Evolutionary conservation across 2,888 invertebrate genomes (phyloP), one percentile per base, ranked within the genome.

Genomic region (Unio delphinus): DNA sequence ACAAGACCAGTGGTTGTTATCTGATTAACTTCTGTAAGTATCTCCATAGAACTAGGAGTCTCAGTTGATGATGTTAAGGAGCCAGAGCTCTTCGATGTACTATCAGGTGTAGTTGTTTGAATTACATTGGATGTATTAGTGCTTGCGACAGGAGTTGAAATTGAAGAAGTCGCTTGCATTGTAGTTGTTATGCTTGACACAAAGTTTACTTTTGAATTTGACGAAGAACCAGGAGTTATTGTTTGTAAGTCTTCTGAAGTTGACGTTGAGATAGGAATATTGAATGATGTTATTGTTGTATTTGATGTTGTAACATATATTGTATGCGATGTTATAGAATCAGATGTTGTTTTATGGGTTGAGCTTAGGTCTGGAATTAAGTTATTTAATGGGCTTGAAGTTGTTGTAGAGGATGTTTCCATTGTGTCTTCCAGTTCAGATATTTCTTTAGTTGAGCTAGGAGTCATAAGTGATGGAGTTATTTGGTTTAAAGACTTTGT

Each of bases 21-120:
- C 26, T 61, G 11, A 8, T 60, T 66, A 34, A 56, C 20, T 61
- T 64, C 26, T 56, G 64, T 45, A 5, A 18, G 55, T 55, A 61
- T 18, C 55, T 65, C 34, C n/a, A 63, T 59, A n/a, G 55, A 28
- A 26, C 56, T 62, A 26, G 65, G 28, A 4, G 66, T 65, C 6
- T 64, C 62, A 55, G 34, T 6, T 54, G 65, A 28, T 70, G 59
- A 20, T 64, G 30, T 34, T 23, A 34, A 54, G 34, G 45, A 45
- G 45, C 11, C 11, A 45, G 45, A 45, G 45, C 15, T 45, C 3
- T 3, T 45, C 2, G 45, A 15, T 45, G 45, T 45, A 11, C 45
- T 15, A 45, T 45, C 45, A 45, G 58, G 54, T 54, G 30, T 30
- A 34, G 55, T 45, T 60, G 30, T 15, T 26, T 34, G 65, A 28